These are phyloP conservation scores for Momotus momota DNA, from an alignment of 2,797 vertebrate species.

Conservation along the genomic window DNA sequence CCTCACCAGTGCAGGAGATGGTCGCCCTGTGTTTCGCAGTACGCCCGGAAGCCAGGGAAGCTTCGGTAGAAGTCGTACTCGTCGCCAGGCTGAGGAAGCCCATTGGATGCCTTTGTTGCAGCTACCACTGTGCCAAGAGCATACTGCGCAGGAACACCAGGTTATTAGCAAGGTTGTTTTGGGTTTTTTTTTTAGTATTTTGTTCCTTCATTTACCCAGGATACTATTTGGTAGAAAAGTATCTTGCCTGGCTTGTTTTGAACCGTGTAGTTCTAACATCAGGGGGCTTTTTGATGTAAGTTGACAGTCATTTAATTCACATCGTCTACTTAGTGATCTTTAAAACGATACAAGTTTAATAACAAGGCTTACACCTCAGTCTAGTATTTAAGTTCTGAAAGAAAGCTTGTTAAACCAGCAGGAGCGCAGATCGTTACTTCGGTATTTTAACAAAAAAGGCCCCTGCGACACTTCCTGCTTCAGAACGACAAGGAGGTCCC, in stretches of 20 bases:
- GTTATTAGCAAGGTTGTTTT: fast-evolving
- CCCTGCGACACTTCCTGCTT: fast-evolving
- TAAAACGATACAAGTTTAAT: fast-evolving
- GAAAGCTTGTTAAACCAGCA: neutral
- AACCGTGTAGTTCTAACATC: fast-evolving
- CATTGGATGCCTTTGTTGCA: slow-evolving; percentile 89
- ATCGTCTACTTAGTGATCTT: fast-evolving
- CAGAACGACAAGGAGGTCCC: fast-evolving
- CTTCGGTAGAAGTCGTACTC: slow-evolving; percentile 96
- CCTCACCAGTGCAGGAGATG: slow-evolving; percentile 88
- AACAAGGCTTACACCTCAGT: neutral
- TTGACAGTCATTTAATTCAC: neutral
- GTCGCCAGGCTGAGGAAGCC: slow-evolving; percentile 90
- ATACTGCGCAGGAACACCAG: slow-evolving; percentile 74
- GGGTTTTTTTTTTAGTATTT: neutral
- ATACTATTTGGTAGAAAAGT: fast-evolving
- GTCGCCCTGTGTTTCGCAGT: slow-evolving; percentile 89
- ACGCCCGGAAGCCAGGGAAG: slow-evolving; percentile 91
- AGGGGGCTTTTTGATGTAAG: fast-evolving
- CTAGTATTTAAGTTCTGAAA: neutral
- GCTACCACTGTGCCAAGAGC: slow-evolving; percentile 89
- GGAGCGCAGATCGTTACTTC: fast-evolving
- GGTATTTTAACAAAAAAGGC: neutral
- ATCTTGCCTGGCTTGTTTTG: neutral
- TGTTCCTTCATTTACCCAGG: fast-evolving